phyloP scores from a whole-genome alignment of 2,113 vertebrate genomes.

The Vidua chalybeata region DNA sequence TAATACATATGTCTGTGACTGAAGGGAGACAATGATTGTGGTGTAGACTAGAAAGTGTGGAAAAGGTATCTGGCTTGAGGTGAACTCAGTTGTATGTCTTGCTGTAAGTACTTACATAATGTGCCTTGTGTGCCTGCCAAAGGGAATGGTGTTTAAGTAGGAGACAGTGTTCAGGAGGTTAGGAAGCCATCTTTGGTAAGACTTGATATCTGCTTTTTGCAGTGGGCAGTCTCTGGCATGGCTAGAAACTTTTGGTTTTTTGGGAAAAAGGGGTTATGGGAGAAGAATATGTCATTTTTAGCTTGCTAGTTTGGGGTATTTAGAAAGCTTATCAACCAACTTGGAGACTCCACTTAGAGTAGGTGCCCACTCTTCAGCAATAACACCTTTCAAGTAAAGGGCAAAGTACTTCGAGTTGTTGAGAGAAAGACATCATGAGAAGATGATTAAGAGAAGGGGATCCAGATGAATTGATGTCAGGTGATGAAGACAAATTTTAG shows the following conservation, averaged over 20 bases:
- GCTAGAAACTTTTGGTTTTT: neutral
- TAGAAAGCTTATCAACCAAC: neutral
- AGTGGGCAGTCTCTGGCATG: neutral
- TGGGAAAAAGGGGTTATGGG: neutral
- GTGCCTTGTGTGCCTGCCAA: neutral
- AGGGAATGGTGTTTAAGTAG: neutral
- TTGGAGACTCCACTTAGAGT: neutral
- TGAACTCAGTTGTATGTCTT: neutral
- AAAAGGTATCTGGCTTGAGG: neutral
- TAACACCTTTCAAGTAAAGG: neutral
- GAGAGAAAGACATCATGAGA: neutral
- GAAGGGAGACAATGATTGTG: neutral
- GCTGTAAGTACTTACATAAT: neutral
- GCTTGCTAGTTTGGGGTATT: neutral
- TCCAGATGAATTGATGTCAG: neutral
- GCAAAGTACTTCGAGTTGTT: neutral
- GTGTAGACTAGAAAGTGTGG: neutral
- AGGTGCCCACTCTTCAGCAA: neutral
- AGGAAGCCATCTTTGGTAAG: neutral
- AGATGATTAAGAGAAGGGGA: neutral
- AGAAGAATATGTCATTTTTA: neutral
- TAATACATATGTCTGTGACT: neutral
- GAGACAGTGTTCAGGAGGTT: neutral
- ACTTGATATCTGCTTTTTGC: neutral
- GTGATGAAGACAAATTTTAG: neutral